Base-by-base conservation (phyloP, 53 echinoderm and acorn worm species). In the Temnopleurus reevesii region DNA sequence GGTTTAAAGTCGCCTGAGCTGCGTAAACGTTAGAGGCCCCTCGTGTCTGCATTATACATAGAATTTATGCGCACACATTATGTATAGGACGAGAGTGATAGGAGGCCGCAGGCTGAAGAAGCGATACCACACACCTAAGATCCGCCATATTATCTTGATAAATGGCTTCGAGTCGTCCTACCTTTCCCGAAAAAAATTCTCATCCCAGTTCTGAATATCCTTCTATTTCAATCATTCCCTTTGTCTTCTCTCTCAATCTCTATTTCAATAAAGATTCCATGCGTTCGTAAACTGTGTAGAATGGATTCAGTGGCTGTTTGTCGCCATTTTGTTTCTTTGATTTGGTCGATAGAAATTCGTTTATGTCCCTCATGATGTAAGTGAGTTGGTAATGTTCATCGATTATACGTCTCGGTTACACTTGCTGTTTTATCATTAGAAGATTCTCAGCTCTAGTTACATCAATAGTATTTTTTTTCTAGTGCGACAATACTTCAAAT, bases 21-120 rank as follows among this genome's bases (percentile, higher is more conserved):
- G 63, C 33, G 12, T 34, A 34, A 63, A 63, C 63, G 33, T 63
- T 63, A 63, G 63, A 63, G 63, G 63, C 63, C 63, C 33, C 33
- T 33, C 29, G 63, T 63, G 63, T 33, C 33, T 63, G 63, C 12
- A 31, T 63, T 63, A 31, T 34, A 63, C 30, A 63, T 63, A 43
- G 77, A 77, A 77, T 77, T n/a, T 77, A 77, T 77, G 77, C 45
- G 77, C 77, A 18, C 77, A 77, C 43, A 77, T 77, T 77, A 77
- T 77, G 46, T 41, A 43, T 77, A 45, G 44, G 77, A 24, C 44
- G 77, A 43, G 38, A 45, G 77, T 77, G 77, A 77, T 77, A 41
- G 9, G 77, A 25, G 13, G 77, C 77, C 77, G 4, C 45, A 12
- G 77, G 77, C 77, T 44, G 43, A 45, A 8, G 44, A 24, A 43